Evolutionary conservation across 2,888 invertebrate species (phyloP).

Genomic region (Apantesis nais): DNA sequence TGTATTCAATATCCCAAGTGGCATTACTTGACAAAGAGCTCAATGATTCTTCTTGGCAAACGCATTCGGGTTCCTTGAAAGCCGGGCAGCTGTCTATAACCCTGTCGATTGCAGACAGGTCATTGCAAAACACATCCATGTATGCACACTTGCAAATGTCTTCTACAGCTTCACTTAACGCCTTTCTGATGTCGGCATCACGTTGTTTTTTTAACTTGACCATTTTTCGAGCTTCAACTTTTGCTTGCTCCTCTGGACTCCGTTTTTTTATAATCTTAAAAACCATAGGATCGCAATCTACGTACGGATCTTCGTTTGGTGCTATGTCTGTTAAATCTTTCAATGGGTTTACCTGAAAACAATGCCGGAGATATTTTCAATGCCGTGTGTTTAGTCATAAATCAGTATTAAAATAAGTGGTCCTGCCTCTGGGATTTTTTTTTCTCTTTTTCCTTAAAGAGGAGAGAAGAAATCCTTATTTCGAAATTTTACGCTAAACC

Average conservation of each 20-base stretch:
- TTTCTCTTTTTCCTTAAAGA: neutral
- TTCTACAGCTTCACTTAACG: constrained; percentile 76
- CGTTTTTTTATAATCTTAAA: constrained; percentile 88
- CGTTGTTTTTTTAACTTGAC: constrained; percentile 84
- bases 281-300: constrained; percentile 88
- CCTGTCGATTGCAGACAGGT: constrained; percentile 74
- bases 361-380: neutral
- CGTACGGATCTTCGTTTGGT: constrained; percentile 88
- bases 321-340: constrained; percentile 86
- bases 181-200: constrained; percentile 80
- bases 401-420: neutral
- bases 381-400: neutral
- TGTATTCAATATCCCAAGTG: constrained; percentile 90
- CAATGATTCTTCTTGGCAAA: constrained; percentile 73
- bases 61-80: constrained; percentile 76
- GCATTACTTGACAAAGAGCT: constrained; percentile 85
- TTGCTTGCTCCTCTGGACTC: constrained; percentile 82
- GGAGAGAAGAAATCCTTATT: no score
- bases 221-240: constrained; percentile 83
- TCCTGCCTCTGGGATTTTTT: neutral
- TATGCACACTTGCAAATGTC: constrained; percentile 83
- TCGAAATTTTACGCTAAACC: neutral
- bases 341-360: constrained; percentile 85
- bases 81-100: constrained; percentile 78
- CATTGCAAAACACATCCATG: constrained; percentile 81